These are phyloP conservation scores for Champsocephalus esox DNA, from an alignment of 2,797 vertebrate genomes.

Conservation along the genomic window DNA sequence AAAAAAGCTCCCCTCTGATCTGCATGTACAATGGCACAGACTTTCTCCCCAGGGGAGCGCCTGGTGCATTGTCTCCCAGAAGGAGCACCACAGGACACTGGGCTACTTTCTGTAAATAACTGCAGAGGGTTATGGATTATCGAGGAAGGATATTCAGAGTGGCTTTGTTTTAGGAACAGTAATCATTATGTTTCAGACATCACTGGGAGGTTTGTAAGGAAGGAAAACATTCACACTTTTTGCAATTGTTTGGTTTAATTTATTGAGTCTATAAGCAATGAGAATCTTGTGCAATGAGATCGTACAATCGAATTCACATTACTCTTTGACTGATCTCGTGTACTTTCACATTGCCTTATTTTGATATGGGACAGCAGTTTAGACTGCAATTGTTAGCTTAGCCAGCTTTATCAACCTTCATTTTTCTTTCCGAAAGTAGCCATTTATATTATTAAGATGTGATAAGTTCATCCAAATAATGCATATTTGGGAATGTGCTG, in stretches of 20 bases:
- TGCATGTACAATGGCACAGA: background rate
- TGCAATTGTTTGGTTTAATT: background rate
- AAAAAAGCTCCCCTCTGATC: background rate
- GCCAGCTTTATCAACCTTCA: too few species aligned
- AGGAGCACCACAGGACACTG: conserved; percentile 20
- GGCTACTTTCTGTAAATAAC: conserved; percentile 26
- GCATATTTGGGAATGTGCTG: too few species aligned
- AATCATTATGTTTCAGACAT: background rate
- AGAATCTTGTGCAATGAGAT: background rate
- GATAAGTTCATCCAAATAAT: too few species aligned
- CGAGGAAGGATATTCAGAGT: background rate
- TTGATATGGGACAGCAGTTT: too few species aligned
- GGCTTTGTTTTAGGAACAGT: conserved; percentile 6
- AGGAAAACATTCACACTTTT: too few species aligned
- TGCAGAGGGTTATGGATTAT: conserved; percentile 5
- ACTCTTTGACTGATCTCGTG: too few species aligned
- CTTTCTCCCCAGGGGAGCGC: background rate
- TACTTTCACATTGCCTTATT: too few species aligned
- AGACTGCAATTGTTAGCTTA: too few species aligned
- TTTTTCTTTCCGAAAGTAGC: too few species aligned
- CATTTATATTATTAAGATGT: too few species aligned
- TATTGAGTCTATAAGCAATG: background rate
- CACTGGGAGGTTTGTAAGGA: background rate
- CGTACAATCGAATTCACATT: background rate
- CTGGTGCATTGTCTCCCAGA: conserved; percentile 18